These are phyloP conservation scores for Siphamia tubifer DNA, from an alignment of 2,113 vertebrate species.

Conservation along the genomic window DNA sequence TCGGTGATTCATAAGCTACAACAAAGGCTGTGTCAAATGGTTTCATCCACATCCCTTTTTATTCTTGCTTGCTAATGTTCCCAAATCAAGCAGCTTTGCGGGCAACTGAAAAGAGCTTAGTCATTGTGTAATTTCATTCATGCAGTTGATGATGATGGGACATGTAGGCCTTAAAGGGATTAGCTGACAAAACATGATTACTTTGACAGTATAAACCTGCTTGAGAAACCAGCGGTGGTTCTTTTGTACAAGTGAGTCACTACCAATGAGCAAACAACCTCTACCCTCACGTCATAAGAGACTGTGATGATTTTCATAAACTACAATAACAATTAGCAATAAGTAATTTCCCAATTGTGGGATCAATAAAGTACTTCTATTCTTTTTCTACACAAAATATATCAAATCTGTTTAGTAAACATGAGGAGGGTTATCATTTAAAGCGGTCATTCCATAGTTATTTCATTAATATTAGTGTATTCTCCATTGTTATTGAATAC, in stretches of 20 bases:
- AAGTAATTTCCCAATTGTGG: too few relatives aligned
- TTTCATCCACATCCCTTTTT: conserved; percentile 25
- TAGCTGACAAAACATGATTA: conserved; percentile 56
- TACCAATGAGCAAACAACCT: background rate
- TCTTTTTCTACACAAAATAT: too few relatives aligned
- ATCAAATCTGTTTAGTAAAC: too few relatives aligned
- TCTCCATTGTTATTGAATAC: too few relatives aligned
- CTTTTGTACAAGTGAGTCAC: background rate
- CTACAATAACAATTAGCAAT: too few relatives aligned
- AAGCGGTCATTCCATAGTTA: too few relatives aligned
- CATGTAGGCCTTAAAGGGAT: conserved; percentile 59
- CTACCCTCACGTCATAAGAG: too few relatives aligned
- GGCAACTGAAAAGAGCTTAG: conserved; percentile 64
- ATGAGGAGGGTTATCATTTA: too few relatives aligned
- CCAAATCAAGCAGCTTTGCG: conserved; percentile 58
- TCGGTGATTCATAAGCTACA: conserved; percentile 55
- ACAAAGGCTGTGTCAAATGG: conserved; percentile 46
- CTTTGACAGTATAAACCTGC: conserved; percentile 45
- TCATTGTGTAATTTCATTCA: conserved; percentile 68
- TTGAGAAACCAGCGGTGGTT: background rate
- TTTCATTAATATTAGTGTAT: too few relatives aligned
- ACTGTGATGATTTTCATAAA: too few relatives aligned
- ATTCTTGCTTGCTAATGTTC: conserved; percentile 40
- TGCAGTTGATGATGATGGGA: conserved; percentile 46
- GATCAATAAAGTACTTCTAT: too few relatives aligned